A percentile compares a stretch with the other conserved stretches of the same genome.
phyloP scores from a whole-genome alignment of 2,888 invertebrate genomes.

The Carabus problematicus region DNA sequence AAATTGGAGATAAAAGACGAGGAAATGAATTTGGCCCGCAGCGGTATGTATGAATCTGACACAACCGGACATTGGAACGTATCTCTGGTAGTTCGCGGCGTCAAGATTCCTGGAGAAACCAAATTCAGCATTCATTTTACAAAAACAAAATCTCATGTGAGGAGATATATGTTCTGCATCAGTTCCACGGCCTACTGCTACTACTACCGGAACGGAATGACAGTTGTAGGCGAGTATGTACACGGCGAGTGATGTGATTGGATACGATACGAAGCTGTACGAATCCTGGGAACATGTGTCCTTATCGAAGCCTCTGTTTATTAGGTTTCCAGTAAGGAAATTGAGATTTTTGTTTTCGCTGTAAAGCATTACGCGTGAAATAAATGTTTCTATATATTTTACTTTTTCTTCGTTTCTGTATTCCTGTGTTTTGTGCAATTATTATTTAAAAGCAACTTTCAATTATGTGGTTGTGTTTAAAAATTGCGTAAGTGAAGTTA shows the following conservation, averaged over 20 bases:
- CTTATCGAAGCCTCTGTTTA: conserved; percentile 21
- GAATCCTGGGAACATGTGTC: conserved; percentile 25
- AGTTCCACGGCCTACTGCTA: not conserved
- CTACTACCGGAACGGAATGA: not conserved
- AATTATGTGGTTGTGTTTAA: not conserved
- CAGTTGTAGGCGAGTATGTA: not conserved
- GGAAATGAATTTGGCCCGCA: conserved; percentile 27
- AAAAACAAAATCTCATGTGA: conserved; percentile 5
- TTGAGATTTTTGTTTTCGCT: not conserved
- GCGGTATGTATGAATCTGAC: conserved; percentile 28
- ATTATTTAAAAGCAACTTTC: conserved; percentile 7
- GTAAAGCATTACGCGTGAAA: too few relatives aligned
- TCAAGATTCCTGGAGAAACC: not conserved
- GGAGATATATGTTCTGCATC: not conserved
- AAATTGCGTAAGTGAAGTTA: too few relatives aligned
- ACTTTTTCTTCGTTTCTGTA: conserved; percentile 8
- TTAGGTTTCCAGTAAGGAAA: conserved; percentile 19
- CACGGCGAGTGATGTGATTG: conserved; percentile 9
- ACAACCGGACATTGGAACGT: conserved; percentile 29
- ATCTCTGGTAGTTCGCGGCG: not conserved
- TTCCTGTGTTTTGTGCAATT: conserved; percentile 8
- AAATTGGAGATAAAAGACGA: conserved; percentile 24
- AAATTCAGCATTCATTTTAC: not conserved
- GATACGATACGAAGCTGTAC: conserved; percentile 3
- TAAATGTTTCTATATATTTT: not conserved